A percentile compares a stretch with the other conserved stretches of the same genome.
phyloP scores from a whole-genome alignment of 2,797 vertebrate genomes.

The Danio aesculapii region DNA sequence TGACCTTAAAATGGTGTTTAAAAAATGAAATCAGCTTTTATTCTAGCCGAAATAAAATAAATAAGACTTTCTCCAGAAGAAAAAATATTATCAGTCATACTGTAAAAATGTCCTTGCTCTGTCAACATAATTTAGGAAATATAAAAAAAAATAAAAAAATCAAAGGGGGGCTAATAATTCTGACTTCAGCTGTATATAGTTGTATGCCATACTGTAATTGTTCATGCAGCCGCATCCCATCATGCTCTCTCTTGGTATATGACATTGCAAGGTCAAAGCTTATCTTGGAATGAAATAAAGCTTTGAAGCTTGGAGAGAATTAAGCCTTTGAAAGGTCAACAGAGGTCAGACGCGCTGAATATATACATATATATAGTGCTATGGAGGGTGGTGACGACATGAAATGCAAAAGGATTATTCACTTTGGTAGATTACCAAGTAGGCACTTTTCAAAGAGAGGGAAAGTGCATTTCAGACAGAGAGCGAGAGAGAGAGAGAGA shows the following conservation, averaged over 20 bases:
- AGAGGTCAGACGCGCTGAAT: slow-evolving; percentile 58
- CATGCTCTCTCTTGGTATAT: slow-evolving; percentile 72
- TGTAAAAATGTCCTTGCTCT: too few species aligned
- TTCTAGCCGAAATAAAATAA: too few species aligned
- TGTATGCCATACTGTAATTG: slow-evolving; percentile 51
- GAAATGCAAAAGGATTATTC: slow-evolving; percentile 24
- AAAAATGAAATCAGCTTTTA: too few species aligned
- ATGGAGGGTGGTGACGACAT: slow-evolving; percentile 53
- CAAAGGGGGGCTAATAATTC: too few species aligned
- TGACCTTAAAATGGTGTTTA: too few species aligned
- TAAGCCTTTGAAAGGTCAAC: slow-evolving; percentile 25
- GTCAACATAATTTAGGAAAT: too few species aligned
- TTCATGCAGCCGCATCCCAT: slow-evolving; percentile 68
- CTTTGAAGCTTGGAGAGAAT: slow-evolving; percentile 49
- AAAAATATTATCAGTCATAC: too few species aligned
- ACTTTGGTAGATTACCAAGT: slow-evolving; percentile 1
- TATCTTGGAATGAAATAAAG: slow-evolving; percentile 55
- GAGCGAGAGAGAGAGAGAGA: not conserved
- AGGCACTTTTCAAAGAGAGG: slow-evolving; percentile 17
- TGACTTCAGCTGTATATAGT: too few species aligned
- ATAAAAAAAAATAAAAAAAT: too few species aligned
- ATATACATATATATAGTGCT: not conserved
- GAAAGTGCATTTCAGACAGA: slow-evolving; percentile 21
- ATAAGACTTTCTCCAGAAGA: too few species aligned
- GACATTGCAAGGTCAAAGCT: slow-evolving; percentile 62